These are phyloP conservation scores for Fopius arisanus DNA, from an alignment of 1,140 invertebrate genomes.

Conservation along the genomic window DNA sequence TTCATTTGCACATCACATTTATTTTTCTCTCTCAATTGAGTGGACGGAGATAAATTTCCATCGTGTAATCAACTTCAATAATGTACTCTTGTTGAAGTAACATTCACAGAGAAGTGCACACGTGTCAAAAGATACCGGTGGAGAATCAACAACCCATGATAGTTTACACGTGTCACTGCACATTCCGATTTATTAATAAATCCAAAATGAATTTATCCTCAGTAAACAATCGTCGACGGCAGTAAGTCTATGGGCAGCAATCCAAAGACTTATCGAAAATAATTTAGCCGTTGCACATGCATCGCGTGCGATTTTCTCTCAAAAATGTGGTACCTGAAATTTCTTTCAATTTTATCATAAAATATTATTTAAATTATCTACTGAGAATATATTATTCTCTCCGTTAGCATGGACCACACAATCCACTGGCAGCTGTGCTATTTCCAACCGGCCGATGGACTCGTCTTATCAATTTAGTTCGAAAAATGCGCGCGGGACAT, in stretches of 20 bases:
- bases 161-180: neutral
- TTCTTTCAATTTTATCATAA: too few species aligned
- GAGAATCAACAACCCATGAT: neutral
- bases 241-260: neutral
- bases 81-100: neutral
- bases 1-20: too few species aligned
- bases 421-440: neutral
- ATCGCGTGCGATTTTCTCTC: neutral
- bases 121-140: neutral
- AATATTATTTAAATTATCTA: too few species aligned
- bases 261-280: conserved; percentile 4
- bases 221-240: neutral
- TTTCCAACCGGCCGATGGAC: conserved; percentile 27
- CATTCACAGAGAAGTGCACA: neutral
- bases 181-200: conserved; percentile 20
- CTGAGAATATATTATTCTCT: neutral
- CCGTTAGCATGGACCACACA: neutral
- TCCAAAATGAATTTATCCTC: neutral
- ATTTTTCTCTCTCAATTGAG: too few species aligned
- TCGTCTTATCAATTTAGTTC: conserved; percentile 26
- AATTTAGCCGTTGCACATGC: neutral
- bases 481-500: conserved; percentile 18
- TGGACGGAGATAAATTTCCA: too few species aligned
- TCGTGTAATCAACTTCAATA: too few species aligned
- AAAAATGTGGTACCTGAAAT: too few species aligned